phyloP scores from a whole-genome alignment of 1,140 invertebrate genomes.

The Lineus longissimus region DNA sequence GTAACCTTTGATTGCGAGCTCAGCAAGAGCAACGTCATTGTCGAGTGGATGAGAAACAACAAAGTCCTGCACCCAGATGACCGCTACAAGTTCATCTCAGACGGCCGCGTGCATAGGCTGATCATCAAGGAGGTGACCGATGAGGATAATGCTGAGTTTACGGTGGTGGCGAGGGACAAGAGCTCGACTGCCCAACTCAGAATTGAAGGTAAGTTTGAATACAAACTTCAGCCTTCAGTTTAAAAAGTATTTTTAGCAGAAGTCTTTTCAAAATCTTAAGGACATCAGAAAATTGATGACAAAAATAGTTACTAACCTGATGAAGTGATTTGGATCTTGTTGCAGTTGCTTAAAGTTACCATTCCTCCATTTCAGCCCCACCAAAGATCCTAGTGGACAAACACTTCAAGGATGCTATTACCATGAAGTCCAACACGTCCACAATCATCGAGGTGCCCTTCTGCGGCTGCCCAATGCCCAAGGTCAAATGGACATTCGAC shows the following conservation, averaged over 20 bases:
- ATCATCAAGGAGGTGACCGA: slow-evolving; percentile 72
- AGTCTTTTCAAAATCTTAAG: too few relatives aligned
- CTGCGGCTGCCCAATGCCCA: slow-evolving; percentile 46
- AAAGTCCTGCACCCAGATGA: slow-evolving; percentile 33
- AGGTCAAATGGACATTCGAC: slow-evolving; percentile 47
- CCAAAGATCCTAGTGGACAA: slow-evolving; percentile 45
- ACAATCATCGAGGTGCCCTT: slow-evolving; percentile 51
- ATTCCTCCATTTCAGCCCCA: slow-evolving; percentile 33
- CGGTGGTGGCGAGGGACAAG: slow-evolving; percentile 70
- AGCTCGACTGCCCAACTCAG: slow-evolving; percentile 79
- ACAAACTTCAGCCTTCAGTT: too few relatives aligned
- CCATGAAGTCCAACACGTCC: slow-evolving; percentile 44
- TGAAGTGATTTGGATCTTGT: too few relatives aligned
- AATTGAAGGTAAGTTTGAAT: slow-evolving; percentile 71
- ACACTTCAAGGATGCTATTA: slow-evolving; percentile 41
- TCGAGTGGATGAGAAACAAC: slow-evolving; percentile 40
- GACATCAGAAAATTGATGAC: too few relatives aligned
- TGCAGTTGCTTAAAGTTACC: background rate
- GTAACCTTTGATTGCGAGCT: slow-evolving; percentile 50
- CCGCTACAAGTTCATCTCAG: slow-evolving; percentile 41
- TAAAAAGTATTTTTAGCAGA: too few relatives aligned
- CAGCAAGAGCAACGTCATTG: slow-evolving; percentile 33
- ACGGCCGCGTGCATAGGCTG: slow-evolving; percentile 54
- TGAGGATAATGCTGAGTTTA: slow-evolving; percentile 81
- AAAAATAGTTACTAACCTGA: background rate